These are phyloP conservation scores for Hartigia nigra DNA, from an alignment of 2,888 invertebrate genomes.

Conservation along the genomic window DNA sequence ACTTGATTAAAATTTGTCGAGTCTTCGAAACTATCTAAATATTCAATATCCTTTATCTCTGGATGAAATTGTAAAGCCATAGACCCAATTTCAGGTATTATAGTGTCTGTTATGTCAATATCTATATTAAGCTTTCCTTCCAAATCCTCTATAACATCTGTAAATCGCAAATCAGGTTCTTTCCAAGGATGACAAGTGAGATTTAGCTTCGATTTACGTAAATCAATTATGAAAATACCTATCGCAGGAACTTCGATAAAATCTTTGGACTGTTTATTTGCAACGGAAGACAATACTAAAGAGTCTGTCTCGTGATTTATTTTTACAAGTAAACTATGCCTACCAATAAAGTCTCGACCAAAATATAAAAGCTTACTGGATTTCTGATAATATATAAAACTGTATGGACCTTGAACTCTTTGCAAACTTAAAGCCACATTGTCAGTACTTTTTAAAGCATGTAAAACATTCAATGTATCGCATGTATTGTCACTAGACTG, in stretches of 20 bases:
- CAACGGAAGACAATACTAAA: conserved; percentile 51
- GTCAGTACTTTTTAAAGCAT: conserved; percentile 37
- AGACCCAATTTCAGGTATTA: conserved; percentile 29
- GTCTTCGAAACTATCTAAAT: conserved; percentile 41
- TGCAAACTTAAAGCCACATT: conserved; percentile 68
- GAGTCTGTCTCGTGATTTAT: conserved; percentile 53
- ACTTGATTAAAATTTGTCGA: conserved; percentile 56
- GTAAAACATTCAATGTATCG: conserved; percentile 41
- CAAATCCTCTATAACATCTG: conserved; percentile 57
- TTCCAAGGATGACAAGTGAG: conserved; percentile 66
- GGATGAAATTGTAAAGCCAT: conserved; percentile 30
- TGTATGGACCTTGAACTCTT: conserved; percentile 83
- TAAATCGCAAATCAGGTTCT: conserved; percentile 55
- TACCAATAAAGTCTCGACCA: conserved; percentile 85
- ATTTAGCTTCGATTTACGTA: conserved; percentile 59
- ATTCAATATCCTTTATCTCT: conserved; percentile 50
- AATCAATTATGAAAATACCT: conserved; percentile 70
- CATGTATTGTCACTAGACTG: conserved; percentile 31
- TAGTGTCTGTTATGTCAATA: conserved; percentile 50
- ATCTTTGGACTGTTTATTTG: conserved; percentile 64
- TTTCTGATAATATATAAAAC: conserved; percentile 81
- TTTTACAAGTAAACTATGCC: conserved; percentile 83
- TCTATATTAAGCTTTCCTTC: conserved; percentile 53
- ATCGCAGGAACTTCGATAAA: conserved; percentile 74
- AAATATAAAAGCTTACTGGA: conserved; percentile 75